Conservation (phyloP, 1,140 invertebrate genomes). For the Augochlora pura region DNA sequence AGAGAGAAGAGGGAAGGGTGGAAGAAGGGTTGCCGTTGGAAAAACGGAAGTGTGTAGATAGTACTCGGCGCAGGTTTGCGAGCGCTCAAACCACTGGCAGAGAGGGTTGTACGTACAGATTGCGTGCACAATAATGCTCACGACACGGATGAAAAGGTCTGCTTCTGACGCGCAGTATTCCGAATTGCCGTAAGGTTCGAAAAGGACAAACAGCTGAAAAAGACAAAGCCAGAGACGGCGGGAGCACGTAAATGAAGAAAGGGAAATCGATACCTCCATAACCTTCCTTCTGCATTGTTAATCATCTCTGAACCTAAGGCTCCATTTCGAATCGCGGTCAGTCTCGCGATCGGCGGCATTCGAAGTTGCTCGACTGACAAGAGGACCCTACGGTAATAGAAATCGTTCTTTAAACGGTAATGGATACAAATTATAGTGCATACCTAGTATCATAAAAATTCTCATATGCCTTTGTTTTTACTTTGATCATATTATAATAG, state of each 20-base stretch:
- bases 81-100: constrained; percentile 8
- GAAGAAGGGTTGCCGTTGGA: constrained; percentile 19
- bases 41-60: constrained; percentile 30
- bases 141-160: constrained; percentile 51
- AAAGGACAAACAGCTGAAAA: constrained; percentile 48
- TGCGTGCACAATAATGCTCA: constrained; percentile 50
- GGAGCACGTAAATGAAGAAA: constrained; percentile 45
- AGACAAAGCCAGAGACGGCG: constrained; percentile 32
- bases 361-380: background rate
- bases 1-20: no score
- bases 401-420: no score
- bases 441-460: no score
- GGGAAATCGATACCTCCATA: constrained; percentile 37
- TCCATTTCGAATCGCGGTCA: background rate
- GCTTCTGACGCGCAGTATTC: constrained; percentile 52
- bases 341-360: background rate
- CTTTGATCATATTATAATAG: no score
- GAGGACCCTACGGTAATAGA: no score
- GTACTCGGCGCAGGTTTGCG: constrained; percentile 3
- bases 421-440: no score
- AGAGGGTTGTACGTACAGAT: constrained; percentile 49
- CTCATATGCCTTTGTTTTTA: no score
- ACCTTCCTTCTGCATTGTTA: constrained; percentile 24
- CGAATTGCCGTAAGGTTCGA: constrained; percentile 53
- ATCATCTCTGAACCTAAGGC: background rate